Evolutionary conservation across 2,797 vertebrate species (phyloP), one percentile per base, ranked within the genome.

Genomic region (Sitta carolinensis): DNA sequence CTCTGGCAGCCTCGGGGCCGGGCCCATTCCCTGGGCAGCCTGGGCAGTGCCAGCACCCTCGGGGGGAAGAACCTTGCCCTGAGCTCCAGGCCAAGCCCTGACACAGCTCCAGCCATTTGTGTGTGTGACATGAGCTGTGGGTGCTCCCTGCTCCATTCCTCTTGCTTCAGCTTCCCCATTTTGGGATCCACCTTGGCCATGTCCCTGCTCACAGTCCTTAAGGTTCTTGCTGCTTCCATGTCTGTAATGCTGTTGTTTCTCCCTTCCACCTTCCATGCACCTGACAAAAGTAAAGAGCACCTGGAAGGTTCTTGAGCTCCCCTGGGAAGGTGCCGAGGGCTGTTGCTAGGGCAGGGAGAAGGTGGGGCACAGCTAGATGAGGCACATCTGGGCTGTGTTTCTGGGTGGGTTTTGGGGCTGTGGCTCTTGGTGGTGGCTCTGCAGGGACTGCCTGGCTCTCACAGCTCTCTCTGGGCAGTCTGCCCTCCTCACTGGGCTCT

Each of bases 211-310:
- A 32, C 63, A 29, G 62, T n/a, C 61, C 20, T 62, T 29, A 32
- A 29, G 16, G 34, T 30, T 64, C 17, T 57, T 68, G 27, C 59
- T 54, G 51, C 29, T 64, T 19, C 38, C 34, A 13, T 10, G 11
- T 23, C 13, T 63, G 16, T 76, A n/a, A 61, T 0, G 0, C 67
- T 57, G 8, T 20, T 38, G 1, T 38, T 83, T 40, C 26, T 92
- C 55, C 14, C 32, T 74, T 25, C 40, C 2, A 16, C 34, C 8
- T 27, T 19, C 30, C 0, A 0, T 38, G 80, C 25, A 7, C 5
- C 16, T 34, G 23, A 45, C 29, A 83, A 79, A 79, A 79, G 50
- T 61, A 45, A 83, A 68, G 22, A n/a, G n/a, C 38, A 6, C 5
- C 42, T 16, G 16, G 36, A 45, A 61, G 29, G 34, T 8, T 70